These are phyloP conservation scores for Peromyscus nudipes DNA, from an alignment of 2,797 vertebrate species.

Conservation along the genomic window DNA sequence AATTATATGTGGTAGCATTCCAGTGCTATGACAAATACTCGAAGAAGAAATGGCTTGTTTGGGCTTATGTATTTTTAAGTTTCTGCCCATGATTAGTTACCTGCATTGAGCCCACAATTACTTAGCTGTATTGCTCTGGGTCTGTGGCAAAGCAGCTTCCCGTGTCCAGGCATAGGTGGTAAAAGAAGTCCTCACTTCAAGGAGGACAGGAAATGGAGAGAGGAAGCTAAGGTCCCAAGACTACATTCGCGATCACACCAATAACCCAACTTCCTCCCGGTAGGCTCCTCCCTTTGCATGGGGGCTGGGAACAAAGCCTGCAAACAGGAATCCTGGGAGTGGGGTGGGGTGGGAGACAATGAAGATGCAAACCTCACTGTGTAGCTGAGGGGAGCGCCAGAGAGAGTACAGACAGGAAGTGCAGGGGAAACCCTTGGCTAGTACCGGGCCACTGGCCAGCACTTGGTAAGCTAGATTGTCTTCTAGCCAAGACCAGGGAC, in stretches of 20 bases:
- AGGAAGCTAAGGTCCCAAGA: background rate
- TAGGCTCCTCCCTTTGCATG: too few relatives aligned
- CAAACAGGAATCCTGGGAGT: too few relatives aligned
- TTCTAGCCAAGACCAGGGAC: background rate
- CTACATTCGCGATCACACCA: background rate
- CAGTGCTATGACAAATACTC: background rate
- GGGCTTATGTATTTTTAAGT: background rate
- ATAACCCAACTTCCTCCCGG: background rate
- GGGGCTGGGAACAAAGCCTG: background rate
- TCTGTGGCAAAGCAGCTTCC: background rate
- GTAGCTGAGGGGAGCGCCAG: background rate
- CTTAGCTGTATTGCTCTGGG: background rate
- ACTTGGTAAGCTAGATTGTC: background rate
- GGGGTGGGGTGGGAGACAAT: too few relatives aligned
- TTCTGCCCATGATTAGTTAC: background rate
- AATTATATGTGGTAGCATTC: background rate
- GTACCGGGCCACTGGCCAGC: background rate
- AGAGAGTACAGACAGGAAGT: too few relatives aligned
- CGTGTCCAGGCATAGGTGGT: rapidly evolving
- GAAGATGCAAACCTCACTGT: too few relatives aligned
- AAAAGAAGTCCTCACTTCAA: background rate
- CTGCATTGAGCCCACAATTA: background rate
- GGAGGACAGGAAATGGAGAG: too few relatives aligned
- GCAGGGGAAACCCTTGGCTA: too few relatives aligned
- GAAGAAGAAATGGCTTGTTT: background rate